Percentiles rank a stretch among this genome's conserved stretches.
These are phyloP conservation scores for Cyclargus thomasi DNA, from an alignment of 1,140 invertebrate species.

Conservation along the genomic window DNA sequence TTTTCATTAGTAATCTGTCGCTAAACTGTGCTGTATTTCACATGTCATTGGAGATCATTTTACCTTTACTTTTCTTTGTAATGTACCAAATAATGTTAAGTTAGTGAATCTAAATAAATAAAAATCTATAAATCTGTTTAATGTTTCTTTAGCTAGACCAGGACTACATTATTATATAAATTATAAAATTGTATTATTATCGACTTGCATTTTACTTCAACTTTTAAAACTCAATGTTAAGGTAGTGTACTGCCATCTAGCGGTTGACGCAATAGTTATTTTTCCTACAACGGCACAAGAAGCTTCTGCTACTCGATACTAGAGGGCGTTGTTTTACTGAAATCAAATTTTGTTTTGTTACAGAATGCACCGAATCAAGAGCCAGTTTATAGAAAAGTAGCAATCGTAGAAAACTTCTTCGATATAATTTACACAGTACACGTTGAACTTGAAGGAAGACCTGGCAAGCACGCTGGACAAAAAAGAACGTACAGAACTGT, in stretches of 20 bases:
- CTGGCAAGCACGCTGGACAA: slow-evolving; percentile 95
- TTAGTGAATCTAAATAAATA: too few relatives aligned
- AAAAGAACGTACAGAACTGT: slow-evolving; percentile 97
- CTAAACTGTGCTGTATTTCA: too few relatives aligned
- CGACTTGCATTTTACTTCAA: too few relatives aligned
- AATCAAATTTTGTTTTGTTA: slow-evolving; percentile 39
- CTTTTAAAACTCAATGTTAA: too few relatives aligned
- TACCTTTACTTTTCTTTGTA: too few relatives aligned
- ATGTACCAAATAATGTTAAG: too few relatives aligned
- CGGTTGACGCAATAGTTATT: background rate
- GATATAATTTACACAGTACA: slow-evolving; percentile 97
- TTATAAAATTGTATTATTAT: too few relatives aligned
- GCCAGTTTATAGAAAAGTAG: slow-evolving; percentile 90
- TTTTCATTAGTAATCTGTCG: too few relatives aligned
- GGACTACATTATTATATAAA: too few relatives aligned
- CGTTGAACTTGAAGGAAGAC: slow-evolving; percentile 91
- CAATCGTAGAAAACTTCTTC: slow-evolving; percentile 97
- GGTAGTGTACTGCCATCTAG: background rate
- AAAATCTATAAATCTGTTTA: too few relatives aligned
- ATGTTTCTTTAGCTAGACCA: too few relatives aligned
- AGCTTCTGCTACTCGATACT: background rate
- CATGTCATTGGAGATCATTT: too few relatives aligned
- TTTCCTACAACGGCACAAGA: background rate
- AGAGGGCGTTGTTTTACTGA: slow-evolving; percentile 31
- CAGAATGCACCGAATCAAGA: slow-evolving; percentile 77